These are phyloP conservation scores for Protonemura montana DNA, from an alignment of 2,888 invertebrate species.

Conservation along the genomic window DNA sequence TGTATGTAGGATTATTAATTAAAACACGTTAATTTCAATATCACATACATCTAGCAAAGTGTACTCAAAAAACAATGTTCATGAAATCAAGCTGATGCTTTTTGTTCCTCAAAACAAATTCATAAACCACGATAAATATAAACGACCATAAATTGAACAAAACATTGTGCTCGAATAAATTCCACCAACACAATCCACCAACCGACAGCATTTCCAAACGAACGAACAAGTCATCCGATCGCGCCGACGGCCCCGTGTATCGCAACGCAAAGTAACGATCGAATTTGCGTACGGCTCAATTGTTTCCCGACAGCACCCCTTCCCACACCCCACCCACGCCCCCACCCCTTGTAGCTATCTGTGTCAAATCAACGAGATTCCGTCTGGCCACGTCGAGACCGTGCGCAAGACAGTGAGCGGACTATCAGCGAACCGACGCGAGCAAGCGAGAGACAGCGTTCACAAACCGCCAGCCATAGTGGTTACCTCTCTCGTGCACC, in stretches of 20 bases:
- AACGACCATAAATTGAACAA: not conserved
- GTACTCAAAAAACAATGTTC: not conserved
- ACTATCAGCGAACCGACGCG: not conserved
- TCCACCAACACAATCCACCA: not conserved
- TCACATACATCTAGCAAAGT: too few relatives aligned
- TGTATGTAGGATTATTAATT: too few relatives aligned
- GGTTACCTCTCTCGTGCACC: slow-evolving; percentile 14
- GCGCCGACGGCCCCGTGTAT: not conserved
- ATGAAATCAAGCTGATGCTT: not conserved
- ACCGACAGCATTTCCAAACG: not conserved
- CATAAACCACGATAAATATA: too few relatives aligned
- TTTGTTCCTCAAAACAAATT: not conserved
- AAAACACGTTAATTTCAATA: too few relatives aligned
- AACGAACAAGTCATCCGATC: not conserved
- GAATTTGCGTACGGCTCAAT: not conserved
- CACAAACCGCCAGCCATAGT: not conserved
- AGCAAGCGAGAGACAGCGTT: not conserved
- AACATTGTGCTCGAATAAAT: not conserved
- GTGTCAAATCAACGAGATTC: slow-evolving; percentile 3
- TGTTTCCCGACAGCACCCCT: not conserved
- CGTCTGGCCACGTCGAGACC: not conserved
- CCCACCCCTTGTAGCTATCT: not conserved
- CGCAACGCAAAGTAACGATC: not conserved
- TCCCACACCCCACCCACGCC: not conserved
- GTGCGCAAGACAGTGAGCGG: slow-evolving; percentile 17